Evolutionary conservation across 2,113 vertebrate genomes (phyloP), one percentile per base, ranked within the genome.

Genomic region (Leptobrachium leishanense): DNA sequence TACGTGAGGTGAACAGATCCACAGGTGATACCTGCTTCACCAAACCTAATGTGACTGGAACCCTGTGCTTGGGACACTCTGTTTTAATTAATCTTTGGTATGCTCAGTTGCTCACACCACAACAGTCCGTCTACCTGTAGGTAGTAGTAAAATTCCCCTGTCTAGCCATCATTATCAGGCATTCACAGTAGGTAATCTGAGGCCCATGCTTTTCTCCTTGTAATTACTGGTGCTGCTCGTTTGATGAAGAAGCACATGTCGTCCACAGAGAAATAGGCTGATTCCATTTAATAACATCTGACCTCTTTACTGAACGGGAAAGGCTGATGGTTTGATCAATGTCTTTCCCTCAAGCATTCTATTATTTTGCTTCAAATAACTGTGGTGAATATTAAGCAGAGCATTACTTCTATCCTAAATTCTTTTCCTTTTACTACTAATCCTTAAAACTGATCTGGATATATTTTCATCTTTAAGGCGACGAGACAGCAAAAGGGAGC

Each of bases 141-240:
- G 20, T 31, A 31, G 20, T 31, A 31, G 20, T 31, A 31, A 31
- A 31, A 31, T 31, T 31, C 20, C 20, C 20, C 20, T 1, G 20
- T 31, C 20, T 31, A 31, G 20, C 20, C 20, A 31, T 31, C 20
- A 31, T 31, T 31, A 31, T 31, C 20, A 31, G 20, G 20, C 20
- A 31, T 31, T 1, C 20, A 31, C 20, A 31, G 20, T 31, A 31
- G 20, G 20, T 31, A 31, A 5, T 50, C 46, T 50, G 4, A 5
- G 8, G 46, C 46, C 46, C 46, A 50, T 50, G 4, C 46, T 50
- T 8, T 50, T 67, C 59, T 68, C 53, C 73, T 46, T 68, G 46
- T 76, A 76, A 68, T 76, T 76, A 68, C 2, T 54, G 40, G 6
- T 43, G 50, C 44, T 40, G 74, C 46, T 54, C 74, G 4, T 8